Conservation (phyloP, 2,113 vertebrate species). For the Chamaetylas fuelleborni region DNA sequence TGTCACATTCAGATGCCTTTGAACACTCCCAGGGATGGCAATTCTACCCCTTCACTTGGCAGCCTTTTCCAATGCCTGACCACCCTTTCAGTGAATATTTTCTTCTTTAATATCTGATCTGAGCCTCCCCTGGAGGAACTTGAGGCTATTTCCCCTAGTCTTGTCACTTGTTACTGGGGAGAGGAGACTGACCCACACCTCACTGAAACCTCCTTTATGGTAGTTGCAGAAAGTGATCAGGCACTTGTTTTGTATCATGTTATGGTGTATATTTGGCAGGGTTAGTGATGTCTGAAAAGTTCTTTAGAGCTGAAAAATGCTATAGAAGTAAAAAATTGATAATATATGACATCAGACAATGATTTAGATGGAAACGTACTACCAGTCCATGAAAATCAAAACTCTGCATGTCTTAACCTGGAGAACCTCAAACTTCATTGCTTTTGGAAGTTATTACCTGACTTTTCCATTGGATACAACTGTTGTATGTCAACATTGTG, state of each 20-base stretch:
- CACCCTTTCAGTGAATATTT: background rate
- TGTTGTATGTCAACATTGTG: background rate
- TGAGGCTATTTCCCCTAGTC: background rate
- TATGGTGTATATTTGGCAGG: background rate
- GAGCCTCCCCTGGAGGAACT: background rate
- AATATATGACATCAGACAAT: background rate
- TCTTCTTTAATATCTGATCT: background rate
- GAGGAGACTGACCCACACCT: background rate
- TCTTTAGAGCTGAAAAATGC: background rate
- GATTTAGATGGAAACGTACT: background rate
- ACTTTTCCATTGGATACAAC: background rate
- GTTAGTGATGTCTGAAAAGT: background rate
- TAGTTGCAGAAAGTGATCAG: background rate
- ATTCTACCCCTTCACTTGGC: background rate
- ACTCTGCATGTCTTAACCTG: background rate
- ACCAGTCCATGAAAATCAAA: background rate
- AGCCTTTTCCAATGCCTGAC: background rate
- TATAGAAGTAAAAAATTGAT: background rate
- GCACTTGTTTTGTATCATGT: background rate
- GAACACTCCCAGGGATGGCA: background rate
- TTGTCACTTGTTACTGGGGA: too few relatives aligned
- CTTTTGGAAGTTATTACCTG: background rate
- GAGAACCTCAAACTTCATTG: background rate
- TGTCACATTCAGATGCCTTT: background rate
- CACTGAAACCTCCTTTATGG: background rate